Percentiles rank a stretch among this genome's conserved stretches.
phyloP scores from a whole-genome alignment of 2,888 invertebrate genomes.

The Aquatica leii region DNA sequence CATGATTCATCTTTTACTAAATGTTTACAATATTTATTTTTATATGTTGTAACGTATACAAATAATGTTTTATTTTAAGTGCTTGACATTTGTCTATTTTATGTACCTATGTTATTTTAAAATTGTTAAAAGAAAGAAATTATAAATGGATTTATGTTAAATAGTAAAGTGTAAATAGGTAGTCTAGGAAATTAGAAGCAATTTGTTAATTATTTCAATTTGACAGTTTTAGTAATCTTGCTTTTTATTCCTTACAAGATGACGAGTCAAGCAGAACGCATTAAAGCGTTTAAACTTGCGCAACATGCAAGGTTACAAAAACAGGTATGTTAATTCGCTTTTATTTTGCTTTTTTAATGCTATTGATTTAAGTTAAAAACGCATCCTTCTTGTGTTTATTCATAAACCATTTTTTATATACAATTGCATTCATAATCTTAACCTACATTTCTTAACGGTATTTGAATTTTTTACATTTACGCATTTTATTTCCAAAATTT shows the following conservation, averaged over 20 bases:
- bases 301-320: slow-evolving; percentile 51
- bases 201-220: slow-evolving; percentile 31
- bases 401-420: no score
- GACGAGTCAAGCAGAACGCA: slow-evolving; percentile 39
- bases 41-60: slow-evolving; percentile 16
- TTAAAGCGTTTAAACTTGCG: slow-evolving; percentile 44
- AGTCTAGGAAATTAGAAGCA: slow-evolving; percentile 27
- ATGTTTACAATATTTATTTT: slow-evolving; percentile 27
- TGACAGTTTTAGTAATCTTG: slow-evolving; percentile 26
- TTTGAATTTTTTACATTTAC: no score
- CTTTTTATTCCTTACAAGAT: slow-evolving; percentile 28
- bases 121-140: neutral
- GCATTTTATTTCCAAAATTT: no score
- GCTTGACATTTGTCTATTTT: neutral
- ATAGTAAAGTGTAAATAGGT: slow-evolving; percentile 19
- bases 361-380: neutral
- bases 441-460: no score
- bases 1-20: slow-evolving; percentile 28
- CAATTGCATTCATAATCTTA: no score
- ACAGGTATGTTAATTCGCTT: slow-evolving; percentile 46
- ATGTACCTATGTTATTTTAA: neutral
- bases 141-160: slow-evolving; percentile 2
- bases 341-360: neutral
- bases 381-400: no score
- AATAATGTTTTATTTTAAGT: slow-evolving; percentile 6